Percentiles rank a stretch among this genome's conserved stretches.
Evolutionary conservation across 2,888 invertebrate genomes (phyloP).

Genomic region (Eudasyphora cyanicolor): DNA sequence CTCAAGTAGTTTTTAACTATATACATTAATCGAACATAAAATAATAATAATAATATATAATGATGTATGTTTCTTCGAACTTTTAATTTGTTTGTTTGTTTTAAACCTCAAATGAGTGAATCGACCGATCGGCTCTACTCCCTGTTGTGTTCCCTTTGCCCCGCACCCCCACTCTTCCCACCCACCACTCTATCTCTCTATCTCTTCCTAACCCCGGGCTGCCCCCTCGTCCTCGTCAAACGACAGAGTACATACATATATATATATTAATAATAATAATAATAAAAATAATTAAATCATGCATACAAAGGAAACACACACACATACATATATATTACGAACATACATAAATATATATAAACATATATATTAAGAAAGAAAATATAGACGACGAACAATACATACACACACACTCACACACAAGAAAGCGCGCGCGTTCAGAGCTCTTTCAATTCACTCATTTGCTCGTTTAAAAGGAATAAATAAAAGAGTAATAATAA

Average conservation of each 20-base stretch:
- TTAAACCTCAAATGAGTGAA: constrained; percentile 28
- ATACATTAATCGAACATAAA: constrained; percentile 36
- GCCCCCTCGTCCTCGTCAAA: not conserved
- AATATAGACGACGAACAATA: constrained; percentile 15
- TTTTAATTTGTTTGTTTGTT: constrained; percentile 36
- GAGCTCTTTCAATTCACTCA: constrained; percentile 48
- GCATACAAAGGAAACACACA: not conserved
- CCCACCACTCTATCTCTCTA: not conserved
- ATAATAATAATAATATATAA: constrained; percentile 34
- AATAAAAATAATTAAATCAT: not conserved
- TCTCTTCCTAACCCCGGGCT: not conserved
- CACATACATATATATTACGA: not conserved
- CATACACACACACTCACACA: constrained; percentile 9
- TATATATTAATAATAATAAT: not conserved
- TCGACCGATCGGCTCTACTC: not conserved
- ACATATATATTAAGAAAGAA: constrained; percentile 19
- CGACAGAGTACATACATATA: not conserved
- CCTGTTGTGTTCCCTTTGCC: too few species aligned
- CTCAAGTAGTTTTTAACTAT: constrained; percentile 63
- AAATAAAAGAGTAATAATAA: constrained; percentile 34
- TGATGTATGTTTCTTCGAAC: constrained; percentile 39
- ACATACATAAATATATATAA: not conserved
- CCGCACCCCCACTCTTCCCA: too few species aligned
- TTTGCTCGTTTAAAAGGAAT: constrained; percentile 43
- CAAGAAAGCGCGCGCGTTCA: constrained; percentile 35